Evolutionary conservation across 2,888 invertebrate species (phyloP).

Genomic region (Synanthedon formicaeformis): DNA sequence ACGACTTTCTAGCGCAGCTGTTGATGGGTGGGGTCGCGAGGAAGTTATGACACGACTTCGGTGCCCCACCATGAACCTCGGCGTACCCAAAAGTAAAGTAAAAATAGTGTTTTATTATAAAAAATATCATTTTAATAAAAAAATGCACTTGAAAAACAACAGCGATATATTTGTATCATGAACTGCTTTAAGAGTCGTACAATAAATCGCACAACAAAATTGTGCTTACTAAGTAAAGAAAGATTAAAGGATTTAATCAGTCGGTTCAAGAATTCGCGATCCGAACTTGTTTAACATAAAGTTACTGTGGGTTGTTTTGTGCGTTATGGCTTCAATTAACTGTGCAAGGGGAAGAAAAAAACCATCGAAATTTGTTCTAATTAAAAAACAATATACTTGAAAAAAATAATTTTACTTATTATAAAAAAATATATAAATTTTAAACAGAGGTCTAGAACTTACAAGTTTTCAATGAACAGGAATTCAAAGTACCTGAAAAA

Average conservation of each 20-base stretch:
- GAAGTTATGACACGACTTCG: too few species aligned
- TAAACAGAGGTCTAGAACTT: neutral
- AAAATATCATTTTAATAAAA: too few species aligned
- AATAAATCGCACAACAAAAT: constrained; percentile 57
- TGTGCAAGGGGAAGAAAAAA: constrained; percentile 11
- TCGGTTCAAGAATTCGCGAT: constrained; percentile 28
- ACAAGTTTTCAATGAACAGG: neutral
- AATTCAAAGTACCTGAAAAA: constrained; percentile 31
- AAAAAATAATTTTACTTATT: neutral
- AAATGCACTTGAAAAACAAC: too few species aligned
- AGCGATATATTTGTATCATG: too few species aligned
- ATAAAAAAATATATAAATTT: neutral
- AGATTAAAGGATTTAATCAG: constrained; percentile 65
- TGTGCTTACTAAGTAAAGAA: constrained; percentile 54
- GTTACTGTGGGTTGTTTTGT: constrained; percentile 56
- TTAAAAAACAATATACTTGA: neutral
- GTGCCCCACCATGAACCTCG: too few species aligned
- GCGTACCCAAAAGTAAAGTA: too few species aligned
- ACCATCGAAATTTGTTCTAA: neutral
- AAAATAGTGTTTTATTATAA: too few species aligned
- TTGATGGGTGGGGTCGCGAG: too few species aligned
- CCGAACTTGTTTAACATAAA: constrained; percentile 41
- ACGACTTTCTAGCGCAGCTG: too few species aligned
- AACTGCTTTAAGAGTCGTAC: constrained; percentile 43
- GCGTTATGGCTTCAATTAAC: constrained; percentile 31